Conservation (phyloP, 1,140 invertebrate species). For the Sarcophaga peregrina region DNA sequence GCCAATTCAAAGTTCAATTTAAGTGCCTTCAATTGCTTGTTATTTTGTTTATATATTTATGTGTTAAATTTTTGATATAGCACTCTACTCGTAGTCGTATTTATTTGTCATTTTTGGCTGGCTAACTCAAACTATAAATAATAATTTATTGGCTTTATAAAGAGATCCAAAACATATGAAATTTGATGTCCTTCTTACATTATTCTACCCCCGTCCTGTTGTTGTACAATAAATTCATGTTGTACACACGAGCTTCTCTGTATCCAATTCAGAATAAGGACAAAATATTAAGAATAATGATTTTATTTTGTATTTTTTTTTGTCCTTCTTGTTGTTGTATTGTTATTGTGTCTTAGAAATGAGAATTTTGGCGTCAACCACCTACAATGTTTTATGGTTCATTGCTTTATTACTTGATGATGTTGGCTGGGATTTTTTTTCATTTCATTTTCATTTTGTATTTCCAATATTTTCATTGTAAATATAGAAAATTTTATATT, state of each 20-base stretch:
- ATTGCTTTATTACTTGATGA: not conserved
- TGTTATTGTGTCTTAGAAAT: not conserved
- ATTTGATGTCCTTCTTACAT: not conserved
- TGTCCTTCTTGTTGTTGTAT: not conserved
- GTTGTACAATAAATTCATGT: not conserved
- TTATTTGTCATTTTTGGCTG: not conserved
- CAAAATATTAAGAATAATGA: slow-evolving; percentile 11
- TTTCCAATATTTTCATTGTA: too few relatives aligned
- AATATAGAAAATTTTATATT: too few relatives aligned
- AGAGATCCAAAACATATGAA: not conserved
- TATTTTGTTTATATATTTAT: too few relatives aligned
- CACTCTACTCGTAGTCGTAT: not conserved
- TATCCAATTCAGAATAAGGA: not conserved
- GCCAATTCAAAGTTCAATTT: slow-evolving; percentile 5
- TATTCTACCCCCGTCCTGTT: not conserved
- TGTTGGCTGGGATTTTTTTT: not conserved
- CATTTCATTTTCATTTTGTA: too few relatives aligned
- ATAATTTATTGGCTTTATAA: slow-evolving; percentile 4
- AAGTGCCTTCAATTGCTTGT: not conserved
- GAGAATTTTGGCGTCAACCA: slow-evolving; percentile 1
- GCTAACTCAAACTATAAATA: not conserved
- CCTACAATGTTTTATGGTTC: slow-evolving; percentile 21
- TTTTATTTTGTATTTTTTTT: not conserved
- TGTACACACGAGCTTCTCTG: not conserved
- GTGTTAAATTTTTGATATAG: not conserved